phyloP scores from a whole-genome alignment of 2,888 invertebrate genomes.

The Hemaris fuciformis region DNA sequence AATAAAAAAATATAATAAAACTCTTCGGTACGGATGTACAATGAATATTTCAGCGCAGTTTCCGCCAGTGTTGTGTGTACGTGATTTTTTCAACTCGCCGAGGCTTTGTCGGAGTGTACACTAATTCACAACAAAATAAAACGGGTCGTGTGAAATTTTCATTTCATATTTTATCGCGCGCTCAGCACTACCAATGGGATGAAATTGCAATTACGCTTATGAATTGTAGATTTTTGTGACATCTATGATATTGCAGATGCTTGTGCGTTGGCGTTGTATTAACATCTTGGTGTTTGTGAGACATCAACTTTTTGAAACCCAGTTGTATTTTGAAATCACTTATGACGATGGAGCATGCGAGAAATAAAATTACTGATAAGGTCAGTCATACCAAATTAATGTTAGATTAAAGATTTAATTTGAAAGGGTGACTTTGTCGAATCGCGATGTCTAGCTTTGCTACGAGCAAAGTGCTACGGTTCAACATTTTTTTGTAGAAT shows the following conservation, averaged over 20 bases:
- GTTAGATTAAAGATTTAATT: too few relatives aligned
- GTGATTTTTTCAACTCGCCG: slow-evolving; percentile 26
- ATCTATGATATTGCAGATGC: not conserved
- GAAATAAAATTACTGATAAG: too few relatives aligned
- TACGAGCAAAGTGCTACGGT: too few relatives aligned
- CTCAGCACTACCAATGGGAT: not conserved
- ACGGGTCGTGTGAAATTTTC: slow-evolving; percentile 17
- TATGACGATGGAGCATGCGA: too few relatives aligned
- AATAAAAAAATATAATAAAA: slow-evolving; percentile 28
- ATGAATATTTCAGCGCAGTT: slow-evolving; percentile 31
- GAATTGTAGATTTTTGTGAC: not conserved
- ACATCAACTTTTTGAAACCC: too few relatives aligned
- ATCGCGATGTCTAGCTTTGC: too few relatives aligned
- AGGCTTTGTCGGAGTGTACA: slow-evolving; percentile 33
- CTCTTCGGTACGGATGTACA: slow-evolving; percentile 21
- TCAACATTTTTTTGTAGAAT: too few relatives aligned
- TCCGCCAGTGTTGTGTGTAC: slow-evolving; percentile 28
- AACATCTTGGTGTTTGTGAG: too few relatives aligned
- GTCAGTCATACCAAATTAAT: too few relatives aligned
- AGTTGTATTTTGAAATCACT: too few relatives aligned
- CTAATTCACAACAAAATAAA: slow-evolving; percentile 28
- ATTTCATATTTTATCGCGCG: slow-evolving; percentile 11
- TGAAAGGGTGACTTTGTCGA: too few relatives aligned
- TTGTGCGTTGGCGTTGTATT: too few relatives aligned
- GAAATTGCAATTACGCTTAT: not conserved